Evolutionary conservation across 1,140 invertebrate genomes (phyloP), one percentile per base, ranked within the genome.

Genomic region (Protaetia brevitarsis): DNA sequence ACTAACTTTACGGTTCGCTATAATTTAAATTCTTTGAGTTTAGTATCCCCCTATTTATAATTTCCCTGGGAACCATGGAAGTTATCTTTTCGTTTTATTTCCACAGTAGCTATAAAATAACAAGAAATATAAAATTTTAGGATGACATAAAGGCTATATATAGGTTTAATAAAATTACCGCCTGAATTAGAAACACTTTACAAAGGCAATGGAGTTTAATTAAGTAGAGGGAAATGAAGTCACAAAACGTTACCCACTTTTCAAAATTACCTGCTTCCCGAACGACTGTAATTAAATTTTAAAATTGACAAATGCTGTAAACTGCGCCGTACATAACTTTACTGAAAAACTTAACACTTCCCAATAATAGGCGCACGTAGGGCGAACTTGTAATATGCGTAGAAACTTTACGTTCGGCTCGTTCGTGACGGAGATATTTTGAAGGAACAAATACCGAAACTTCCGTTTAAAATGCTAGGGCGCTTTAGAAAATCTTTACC

Each of bases 81-180:
- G 2, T 6, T 19, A 21, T 51, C 41, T 51, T 51, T 51, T 23
- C 16, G 13, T 51, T 51, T 51, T 51, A 51, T 51, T 51, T 51
- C 26, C 16, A 23, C 2, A 51, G 13, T 51, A 51, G 26, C 7
- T 51, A 23, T 51, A 51, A 51, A 51, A 51, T 51, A 51, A 51
- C 41, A 51, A 37, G 41, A 51, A 51, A 51, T 51, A 51, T 51
- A 19, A 23, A 51, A 51, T 51, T 51, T 51, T 51, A 51, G 19
- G 41, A 51, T 19, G 41, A 19, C 19, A 51, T 51, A 51, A 51
- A 51, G 19, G 19, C 19, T 5, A 19, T 19, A 19, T 51, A 51
- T 51, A 19, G 19, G 41, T 19, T 51, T 51, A 51, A 51, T 51
- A 51, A 23, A 51, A 51, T 51, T 51, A 51, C 8, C n/a, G 41